phyloP scores from a whole-genome alignment of 1,140 invertebrate genomes.

The Pomacea maculata region DNA sequence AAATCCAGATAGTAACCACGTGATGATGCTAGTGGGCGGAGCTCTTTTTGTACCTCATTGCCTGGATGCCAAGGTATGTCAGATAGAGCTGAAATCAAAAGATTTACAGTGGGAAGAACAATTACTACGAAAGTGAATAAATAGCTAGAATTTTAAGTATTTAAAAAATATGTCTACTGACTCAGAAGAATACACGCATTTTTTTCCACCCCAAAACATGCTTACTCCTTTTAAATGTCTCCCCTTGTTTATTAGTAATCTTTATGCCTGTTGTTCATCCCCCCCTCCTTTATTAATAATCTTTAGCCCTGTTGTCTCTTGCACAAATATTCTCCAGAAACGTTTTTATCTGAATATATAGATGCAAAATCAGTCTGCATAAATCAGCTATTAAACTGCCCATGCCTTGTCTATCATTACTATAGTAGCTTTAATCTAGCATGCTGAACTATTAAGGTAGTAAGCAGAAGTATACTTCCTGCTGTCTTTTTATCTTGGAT shows the following conservation, averaged over 20 bases:
- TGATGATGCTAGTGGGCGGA: slow-evolving; percentile 30
- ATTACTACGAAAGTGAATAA: neutral
- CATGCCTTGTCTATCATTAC: too few species aligned
- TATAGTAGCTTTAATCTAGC: too few species aligned
- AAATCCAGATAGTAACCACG: slow-evolving; percentile 34
- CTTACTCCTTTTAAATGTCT: neutral
- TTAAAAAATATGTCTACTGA: neutral
- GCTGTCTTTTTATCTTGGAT: too few species aligned
- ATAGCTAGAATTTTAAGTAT: neutral
- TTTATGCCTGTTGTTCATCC: too few species aligned
- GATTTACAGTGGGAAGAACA: neutral
- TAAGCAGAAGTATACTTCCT: too few species aligned
- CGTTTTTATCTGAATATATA: too few species aligned
- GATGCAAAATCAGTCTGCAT: too few species aligned
- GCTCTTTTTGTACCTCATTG: neutral
- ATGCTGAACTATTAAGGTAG: too few species aligned
- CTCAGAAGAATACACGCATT: neutral
- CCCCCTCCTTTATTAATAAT: too few species aligned
- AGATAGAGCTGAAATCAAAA: slow-evolving; percentile 9
- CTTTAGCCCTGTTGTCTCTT: too few species aligned
- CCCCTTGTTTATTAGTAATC: neutral
- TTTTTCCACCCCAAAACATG: neutral
- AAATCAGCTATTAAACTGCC: too few species aligned
- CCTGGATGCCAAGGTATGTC: slow-evolving; percentile 14
- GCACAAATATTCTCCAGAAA: too few species aligned